Percentiles rank a stretch among this genome's conserved stretches.
phyloP scores from a whole-genome alignment of 2,888 invertebrate genomes.

The Diplolepis rosae region DNA sequence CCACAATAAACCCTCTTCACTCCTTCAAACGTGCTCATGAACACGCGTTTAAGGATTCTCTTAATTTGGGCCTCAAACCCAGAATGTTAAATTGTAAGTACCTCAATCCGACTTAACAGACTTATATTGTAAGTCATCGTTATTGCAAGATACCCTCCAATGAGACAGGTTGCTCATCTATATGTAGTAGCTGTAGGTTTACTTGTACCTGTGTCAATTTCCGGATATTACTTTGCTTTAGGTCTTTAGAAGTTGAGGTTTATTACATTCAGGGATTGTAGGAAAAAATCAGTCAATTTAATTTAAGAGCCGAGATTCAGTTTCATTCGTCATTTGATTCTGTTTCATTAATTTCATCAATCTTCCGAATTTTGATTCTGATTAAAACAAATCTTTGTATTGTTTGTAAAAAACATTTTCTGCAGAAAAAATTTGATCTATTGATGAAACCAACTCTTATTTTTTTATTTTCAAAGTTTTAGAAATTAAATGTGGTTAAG shows the following conservation, averaged over 20 bases:
- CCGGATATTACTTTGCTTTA: neutral
- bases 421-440: no score
- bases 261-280: neutral
- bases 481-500: no score
- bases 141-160: slow-evolving; percentile 2
- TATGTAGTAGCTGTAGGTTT: neutral
- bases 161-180: slow-evolving; percentile 11
- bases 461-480: no score
- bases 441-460: no score
- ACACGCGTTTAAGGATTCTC: slow-evolving; percentile 17
- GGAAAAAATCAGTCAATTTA: neutral
- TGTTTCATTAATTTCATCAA: neutral
- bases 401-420: no score
- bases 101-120: neutral
- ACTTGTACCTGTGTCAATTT: slow-evolving; percentile 23
- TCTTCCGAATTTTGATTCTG: no score
- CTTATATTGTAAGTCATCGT: neutral
- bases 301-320: neutral
- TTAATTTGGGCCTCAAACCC: neutral
- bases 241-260: neutral
- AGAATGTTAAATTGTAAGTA: slow-evolving; percentile 16
- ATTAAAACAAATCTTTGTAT: no score
- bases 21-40: neutral
- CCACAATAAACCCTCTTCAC: neutral
- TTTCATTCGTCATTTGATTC: neutral